A percentile compares a stretch with the other conserved stretches of the same genome.
Evolutionary conservation across 1,140 invertebrate genomes (phyloP).

Genomic region (Leptopilina boulardi): DNA sequence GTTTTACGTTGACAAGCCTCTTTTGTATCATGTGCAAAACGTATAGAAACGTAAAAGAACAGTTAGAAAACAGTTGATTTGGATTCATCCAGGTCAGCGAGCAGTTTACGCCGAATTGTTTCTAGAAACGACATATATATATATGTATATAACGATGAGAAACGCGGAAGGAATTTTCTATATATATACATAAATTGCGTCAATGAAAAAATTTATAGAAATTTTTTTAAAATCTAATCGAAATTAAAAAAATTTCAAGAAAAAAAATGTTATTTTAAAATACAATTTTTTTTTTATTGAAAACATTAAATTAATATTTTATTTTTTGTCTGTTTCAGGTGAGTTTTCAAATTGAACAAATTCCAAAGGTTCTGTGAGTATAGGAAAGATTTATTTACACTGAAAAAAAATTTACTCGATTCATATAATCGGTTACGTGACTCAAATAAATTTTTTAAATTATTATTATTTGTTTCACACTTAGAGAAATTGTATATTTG

Average conservation of each 20-base stretch:
- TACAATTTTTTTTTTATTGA: too few species aligned
- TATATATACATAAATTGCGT: neutral
- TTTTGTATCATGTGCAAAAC: conserved; percentile 50
- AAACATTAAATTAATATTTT: neutral
- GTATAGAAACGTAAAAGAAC: conserved; percentile 66
- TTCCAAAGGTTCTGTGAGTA: neutral
- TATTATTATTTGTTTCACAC: too few species aligned
- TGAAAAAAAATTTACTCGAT: too few species aligned
- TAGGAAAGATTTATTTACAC: neutral
- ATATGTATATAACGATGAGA: conserved; percentile 36
- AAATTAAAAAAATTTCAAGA: too few species aligned
- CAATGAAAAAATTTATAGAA: too few species aligned
- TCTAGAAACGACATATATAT: conserved; percentile 44
- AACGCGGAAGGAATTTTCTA: conserved; percentile 41
- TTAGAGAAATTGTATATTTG: too few species aligned
- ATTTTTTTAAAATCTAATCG: too few species aligned
- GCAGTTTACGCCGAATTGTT: conserved; percentile 51
- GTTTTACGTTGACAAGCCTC: conserved; percentile 45
- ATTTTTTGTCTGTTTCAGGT: neutral
- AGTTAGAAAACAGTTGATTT: conserved; percentile 63
- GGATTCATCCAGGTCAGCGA: conserved; percentile 52
- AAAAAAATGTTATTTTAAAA: too few species aligned
- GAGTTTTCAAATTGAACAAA: neutral
- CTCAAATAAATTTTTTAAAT: too few species aligned
- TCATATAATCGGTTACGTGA: too few species aligned